A percentile compares a stretch with the other conserved stretches of the same genome.
phyloP scores from a whole-genome alignment of 1,140 invertebrate species.

The Drosophila aff. region DNA sequence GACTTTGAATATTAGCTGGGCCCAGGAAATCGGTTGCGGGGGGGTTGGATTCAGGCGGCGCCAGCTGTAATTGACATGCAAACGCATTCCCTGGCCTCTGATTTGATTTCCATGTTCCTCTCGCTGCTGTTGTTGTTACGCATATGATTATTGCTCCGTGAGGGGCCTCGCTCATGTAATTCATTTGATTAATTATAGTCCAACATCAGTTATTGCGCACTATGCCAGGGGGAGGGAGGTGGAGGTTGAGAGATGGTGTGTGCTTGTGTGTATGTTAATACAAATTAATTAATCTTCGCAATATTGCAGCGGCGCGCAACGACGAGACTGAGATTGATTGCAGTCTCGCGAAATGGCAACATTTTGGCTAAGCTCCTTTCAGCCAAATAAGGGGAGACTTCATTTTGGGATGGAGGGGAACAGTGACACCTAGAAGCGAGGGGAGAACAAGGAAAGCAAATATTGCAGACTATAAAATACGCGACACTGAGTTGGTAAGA shows the following conservation, averaged over 20 bases:
- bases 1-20: conserved; percentile 78
- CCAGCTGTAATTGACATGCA: conserved; percentile 80
- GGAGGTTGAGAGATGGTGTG: background rate
- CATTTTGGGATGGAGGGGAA: background rate
- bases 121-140: conserved; percentile 44
- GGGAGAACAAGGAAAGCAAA: background rate
- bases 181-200: conserved; percentile 80
- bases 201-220: conserved; percentile 50
- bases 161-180: conserved; percentile 62
- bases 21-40: background rate
- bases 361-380: conserved; percentile 23
- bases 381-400: background rate
- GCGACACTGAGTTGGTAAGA: background rate
- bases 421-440: too few species aligned
- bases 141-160: conserved; percentile 71
- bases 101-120: conserved; percentile 68
- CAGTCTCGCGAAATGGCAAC: conserved; percentile 40
- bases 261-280: conserved; percentile 65
- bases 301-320: conserved; percentile 60
- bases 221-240: background rate
- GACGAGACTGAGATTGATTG: conserved; percentile 73
- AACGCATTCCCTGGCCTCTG: conserved; percentile 69
- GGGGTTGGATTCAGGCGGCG: conserved; percentile 8
- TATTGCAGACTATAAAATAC: background rate
- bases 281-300: conserved; percentile 79